Evolutionary conservation across 2,797 vertebrate genomes (phyloP), one percentile per base, ranked within the genome.

Genomic region (Pangasius macronema): DNA sequence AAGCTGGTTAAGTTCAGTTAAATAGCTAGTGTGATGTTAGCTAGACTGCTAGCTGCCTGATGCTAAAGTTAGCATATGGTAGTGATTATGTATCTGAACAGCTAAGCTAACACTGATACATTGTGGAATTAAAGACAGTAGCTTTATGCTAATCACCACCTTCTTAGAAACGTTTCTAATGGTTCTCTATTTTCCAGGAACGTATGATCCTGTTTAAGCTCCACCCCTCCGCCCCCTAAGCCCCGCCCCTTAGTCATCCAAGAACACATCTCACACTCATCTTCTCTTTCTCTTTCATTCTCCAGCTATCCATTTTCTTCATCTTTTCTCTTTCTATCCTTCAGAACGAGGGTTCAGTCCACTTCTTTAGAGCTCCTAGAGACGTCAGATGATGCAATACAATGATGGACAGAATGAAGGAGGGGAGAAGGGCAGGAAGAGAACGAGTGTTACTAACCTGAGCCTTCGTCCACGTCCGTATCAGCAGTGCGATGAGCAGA

Each of bases 391-490:
- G n/a, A n/a, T n/a, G 9, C 51, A 22, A 55, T n/a, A 2, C 42
- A 8, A 2, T 30, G 7, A 57, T 22, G n/a, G 18, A 79, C 18
- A 57, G 53, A 57, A 79, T 36, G 42, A 83, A 51, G n/a, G 33
- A 57, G 46, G 51, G 57, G 22, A 36, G 20, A 94, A 77, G 72
- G 93, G 91, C 88, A 91, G 88, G 93, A 91, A 93, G 96, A 97
- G 95, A 95, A 59, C 1, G 24, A 95, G 95, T 93, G 94, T 92
- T 96, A 99, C 97, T 98, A 96, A 98, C 98, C 98, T 99, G 97
- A 97, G 98, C 98, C 97, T 99, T 98, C 96, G 97, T 94, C 95
- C 98, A 97, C 95, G 97, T 99, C 98, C 97, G 91, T 96, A 96
- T 97, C 97, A 98, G 97, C 97, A 97, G 96, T 96, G 96, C 96